Evolutionary conservation across 2,888 invertebrate genomes (phyloP).

Genomic region (Habroteleia sp.): DNA sequence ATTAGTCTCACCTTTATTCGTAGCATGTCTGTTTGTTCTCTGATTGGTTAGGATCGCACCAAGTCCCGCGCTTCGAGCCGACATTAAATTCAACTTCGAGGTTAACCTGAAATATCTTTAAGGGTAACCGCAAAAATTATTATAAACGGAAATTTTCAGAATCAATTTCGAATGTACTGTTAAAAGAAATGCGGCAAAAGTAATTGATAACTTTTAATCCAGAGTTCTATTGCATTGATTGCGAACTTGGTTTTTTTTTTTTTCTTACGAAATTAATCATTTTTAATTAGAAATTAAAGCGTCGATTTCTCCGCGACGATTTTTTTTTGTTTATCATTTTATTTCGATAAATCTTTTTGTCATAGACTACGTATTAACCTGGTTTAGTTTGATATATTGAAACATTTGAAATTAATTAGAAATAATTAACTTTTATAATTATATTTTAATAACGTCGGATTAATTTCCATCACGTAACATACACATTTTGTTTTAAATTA

Average conservation of each 20-base stretch:
- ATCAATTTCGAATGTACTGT: background rate
- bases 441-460: background rate
- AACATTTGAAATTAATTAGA: background rate
- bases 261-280: background rate
- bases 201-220: no score
- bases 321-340: no score
- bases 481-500: no score
- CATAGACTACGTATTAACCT: background rate
- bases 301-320: no score
- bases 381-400: background rate
- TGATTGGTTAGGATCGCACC: conserved; percentile 76
- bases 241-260: background rate
- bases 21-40: conserved; percentile 76
- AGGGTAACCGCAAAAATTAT: conserved; percentile 33
- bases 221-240: no score
- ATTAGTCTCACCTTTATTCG: conserved; percentile 77
- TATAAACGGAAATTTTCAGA: conserved; percentile 19
- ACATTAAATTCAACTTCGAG: conserved; percentile 43
- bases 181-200: no score
- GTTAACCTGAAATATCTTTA: conserved; percentile 54
- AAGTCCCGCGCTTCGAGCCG: conserved; percentile 22
- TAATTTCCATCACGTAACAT: background rate
- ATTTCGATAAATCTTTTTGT: no score
- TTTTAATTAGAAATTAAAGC: no score
- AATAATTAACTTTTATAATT: background rate